Evolutionary conservation across 1,140 invertebrate genomes (phyloP).

Genomic region (Aleiodes sp.): DNA sequence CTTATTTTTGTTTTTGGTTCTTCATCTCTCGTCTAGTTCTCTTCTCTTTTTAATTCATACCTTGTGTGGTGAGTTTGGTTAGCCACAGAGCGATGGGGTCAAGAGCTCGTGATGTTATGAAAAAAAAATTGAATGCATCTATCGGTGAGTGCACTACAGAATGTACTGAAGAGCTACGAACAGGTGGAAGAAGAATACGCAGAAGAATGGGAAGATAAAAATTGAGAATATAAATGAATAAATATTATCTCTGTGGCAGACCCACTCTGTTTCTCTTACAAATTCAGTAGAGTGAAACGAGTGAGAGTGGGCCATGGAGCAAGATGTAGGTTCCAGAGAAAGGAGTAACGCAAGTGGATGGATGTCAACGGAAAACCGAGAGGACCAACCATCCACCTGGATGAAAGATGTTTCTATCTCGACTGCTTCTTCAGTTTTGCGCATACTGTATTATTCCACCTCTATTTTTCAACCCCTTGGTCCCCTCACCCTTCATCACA

Average conservation of each 20-base stretch:
- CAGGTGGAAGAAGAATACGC: not conserved
- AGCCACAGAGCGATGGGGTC: conserved; percentile 17
- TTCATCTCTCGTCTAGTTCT: not conserved
- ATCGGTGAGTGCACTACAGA: conserved; percentile 21
- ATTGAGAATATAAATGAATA: not conserved
- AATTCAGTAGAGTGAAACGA: conserved; percentile 12
- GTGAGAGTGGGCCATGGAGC: not conserved
- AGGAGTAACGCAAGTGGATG: conserved; percentile 29
- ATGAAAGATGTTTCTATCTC: conserved; percentile 33
- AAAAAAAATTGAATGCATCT: conserved; percentile 28
- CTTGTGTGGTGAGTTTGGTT: conserved; percentile 20
- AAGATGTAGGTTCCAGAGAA: not conserved
- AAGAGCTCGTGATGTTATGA: not conserved
- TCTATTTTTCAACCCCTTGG: not conserved
- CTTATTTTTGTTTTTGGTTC: too few species aligned
- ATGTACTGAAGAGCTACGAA: conserved; percentile 7
- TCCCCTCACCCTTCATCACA: not conserved
- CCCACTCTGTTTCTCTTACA: conserved; percentile 21
- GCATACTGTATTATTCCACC: not conserved
- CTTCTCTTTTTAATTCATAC: not conserved
- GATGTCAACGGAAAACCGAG: conserved; percentile 31
- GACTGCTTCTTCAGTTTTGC: not conserved
- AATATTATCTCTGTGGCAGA: not conserved
- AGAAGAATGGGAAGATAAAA: not conserved
- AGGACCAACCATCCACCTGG: conserved; percentile 25